Percentiles rank a stretch among this genome's conserved stretches.
These are phyloP conservation scores for Phymanthus crucifer DNA, from an alignment of 92 coral and sea anemone genomes.

Conservation along the genomic window DNA sequence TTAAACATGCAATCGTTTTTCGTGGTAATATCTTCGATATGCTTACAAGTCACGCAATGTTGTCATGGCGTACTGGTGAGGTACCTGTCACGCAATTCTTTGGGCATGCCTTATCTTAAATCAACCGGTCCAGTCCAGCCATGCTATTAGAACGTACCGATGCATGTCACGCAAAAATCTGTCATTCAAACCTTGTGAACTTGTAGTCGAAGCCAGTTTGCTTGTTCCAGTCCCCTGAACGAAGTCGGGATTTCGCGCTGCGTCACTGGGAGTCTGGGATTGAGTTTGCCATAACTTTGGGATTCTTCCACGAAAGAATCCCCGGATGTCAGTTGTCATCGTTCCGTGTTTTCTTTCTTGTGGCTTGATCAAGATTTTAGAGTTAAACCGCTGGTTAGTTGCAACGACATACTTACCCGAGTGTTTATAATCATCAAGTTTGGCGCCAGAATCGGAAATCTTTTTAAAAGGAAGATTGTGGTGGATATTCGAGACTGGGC, in stretches of 20 bases:
- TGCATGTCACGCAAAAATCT: neutral
- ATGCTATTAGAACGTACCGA: neutral
- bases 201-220: neutral
- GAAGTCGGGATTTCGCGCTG: neutral
- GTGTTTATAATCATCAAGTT: neutral
- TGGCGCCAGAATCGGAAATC: neutral
- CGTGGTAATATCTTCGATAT: neutral
- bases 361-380: constrained; percentile 13
- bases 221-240: neutral
- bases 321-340: constrained; percentile 4
- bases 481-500: constrained; percentile 17
- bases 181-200: constrained; percentile 1
- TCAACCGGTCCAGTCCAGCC: neutral
- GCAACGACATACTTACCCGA: constrained; percentile 23
- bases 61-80: neutral
- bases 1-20: no score
- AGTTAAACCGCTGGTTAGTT: constrained; percentile 40
- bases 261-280: neutral
- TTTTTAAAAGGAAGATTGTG: constrained; percentile 8
- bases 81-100: neutral
- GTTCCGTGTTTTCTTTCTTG: constrained; percentile 14
- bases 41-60: neutral
- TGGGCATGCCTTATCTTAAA: neutral
- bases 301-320: neutral
- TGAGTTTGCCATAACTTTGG: neutral